Percentiles rank a stretch among this genome's conserved stretches.
Conservation (phyloP, 2,888 invertebrate genomes). For the Amblyjoppa fuscipennis region DNA sequence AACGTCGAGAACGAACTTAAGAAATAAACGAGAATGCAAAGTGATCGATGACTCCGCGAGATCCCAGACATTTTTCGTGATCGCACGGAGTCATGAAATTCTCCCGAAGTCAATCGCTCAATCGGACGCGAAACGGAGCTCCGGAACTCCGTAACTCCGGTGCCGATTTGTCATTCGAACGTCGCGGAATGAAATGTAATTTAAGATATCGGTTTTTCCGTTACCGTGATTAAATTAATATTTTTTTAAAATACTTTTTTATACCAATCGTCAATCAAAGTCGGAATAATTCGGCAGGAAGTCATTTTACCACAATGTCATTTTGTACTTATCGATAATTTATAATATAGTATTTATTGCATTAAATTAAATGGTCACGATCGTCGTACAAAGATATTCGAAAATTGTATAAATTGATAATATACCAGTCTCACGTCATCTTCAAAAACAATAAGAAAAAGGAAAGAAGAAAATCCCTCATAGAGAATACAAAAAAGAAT, state of each 20-base stretch:
- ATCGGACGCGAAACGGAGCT: no score
- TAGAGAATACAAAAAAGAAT: not conserved
- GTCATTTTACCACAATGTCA: constrained; percentile 33
- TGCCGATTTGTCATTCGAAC: not conserved
- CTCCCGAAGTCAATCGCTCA: not conserved
- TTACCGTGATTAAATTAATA: no score
- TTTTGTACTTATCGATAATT: constrained; percentile 32
- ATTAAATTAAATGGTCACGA: constrained; percentile 33
- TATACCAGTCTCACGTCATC: not conserved
- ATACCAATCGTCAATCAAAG: not conserved
- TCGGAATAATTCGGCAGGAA: not conserved
- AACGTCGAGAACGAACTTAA: constrained; percentile 85
- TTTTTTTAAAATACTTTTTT: not conserved
- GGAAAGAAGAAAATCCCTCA: not conserved
- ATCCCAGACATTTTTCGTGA: not conserved
- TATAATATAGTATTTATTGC: constrained; percentile 50
- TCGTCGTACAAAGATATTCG: constrained; percentile 18
- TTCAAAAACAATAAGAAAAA: not conserved
- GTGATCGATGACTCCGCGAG: constrained; percentile 2
- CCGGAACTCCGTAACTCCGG: no score
- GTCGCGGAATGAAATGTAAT: not conserved
- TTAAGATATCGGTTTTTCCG: not conserved
- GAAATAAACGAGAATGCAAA: constrained; percentile 62
- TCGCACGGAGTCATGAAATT: constrained; percentile 4
- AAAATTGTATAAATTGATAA: not conserved